Percentiles rank a stretch among this genome's conserved stretches.
Evolutionary conservation across 53 echinoderm and acorn worm species (phyloP).

Genomic region (Temnopleurus reevesii): DNA sequence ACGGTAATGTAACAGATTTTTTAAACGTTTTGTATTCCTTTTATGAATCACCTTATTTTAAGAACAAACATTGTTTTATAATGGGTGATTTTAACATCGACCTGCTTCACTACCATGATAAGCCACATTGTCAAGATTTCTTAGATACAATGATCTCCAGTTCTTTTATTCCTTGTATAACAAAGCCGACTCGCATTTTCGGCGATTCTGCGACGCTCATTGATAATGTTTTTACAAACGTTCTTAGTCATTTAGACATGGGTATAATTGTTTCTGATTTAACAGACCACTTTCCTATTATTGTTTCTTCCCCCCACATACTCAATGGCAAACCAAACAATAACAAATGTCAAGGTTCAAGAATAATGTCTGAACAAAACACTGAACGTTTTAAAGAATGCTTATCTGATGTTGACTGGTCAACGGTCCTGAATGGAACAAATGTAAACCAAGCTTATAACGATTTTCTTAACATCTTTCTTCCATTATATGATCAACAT

Average conservation of each 20-base stretch:
- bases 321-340: not conserved
- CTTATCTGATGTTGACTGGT: not conserved
- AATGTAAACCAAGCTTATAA: not conserved
- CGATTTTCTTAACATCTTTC: not conserved
- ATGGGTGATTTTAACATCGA: not conserved
- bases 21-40: not conserved
- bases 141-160: not conserved
- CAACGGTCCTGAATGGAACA: not conserved
- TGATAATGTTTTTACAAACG: conserved; percentile 16
- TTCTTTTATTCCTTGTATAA: not conserved
- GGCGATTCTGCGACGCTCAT: not conserved
- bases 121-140: not conserved
- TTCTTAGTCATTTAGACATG: not conserved
- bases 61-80: not conserved
- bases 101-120: no score
- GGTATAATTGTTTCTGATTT: not conserved
- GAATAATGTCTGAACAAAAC: not conserved
- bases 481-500: not conserved
- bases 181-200: not conserved
- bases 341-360: not conserved
- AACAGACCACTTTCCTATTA: not conserved
- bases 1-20: not conserved
- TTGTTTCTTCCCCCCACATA: not conserved
- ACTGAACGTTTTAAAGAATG: not conserved
- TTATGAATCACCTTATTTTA: not conserved